Evolutionary conservation across 2,888 invertebrate species (phyloP), one percentile per base, ranked within the genome.

Genomic region (Stegophylla sp.): DNA sequence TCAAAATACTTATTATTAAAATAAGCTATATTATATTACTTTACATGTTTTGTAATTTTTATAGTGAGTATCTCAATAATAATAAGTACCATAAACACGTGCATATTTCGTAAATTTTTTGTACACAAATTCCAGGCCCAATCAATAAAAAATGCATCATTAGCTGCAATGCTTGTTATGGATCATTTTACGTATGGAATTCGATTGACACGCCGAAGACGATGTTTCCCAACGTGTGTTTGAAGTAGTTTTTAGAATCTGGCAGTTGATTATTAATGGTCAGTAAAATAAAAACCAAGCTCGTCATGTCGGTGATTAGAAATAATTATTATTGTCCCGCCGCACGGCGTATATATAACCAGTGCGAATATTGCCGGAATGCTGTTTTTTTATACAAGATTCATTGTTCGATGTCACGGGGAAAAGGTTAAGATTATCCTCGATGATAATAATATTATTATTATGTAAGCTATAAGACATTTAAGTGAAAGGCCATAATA

Each of bases 381-480:
- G 66, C 13, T 34, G 53, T 76, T 76, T 64, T 76, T n/a, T n/a
- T n/a, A n/a, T n/a, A n/a, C n/a, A 76, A 64, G 53, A 76, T 76
- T 76, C 75, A 76, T 76, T 76, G 75, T 76, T 76, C 26, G 64
- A 59, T 63, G 74, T 63, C 74, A 63, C 15, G 48, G 48, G 34
- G 75, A 41, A 76, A 66, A 76, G 64, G 75, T 76, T 64, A 76
- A 76, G 41, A 53, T 66, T 53, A 53, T 53, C 23, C 28, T 17
- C 72, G 43, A 59, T 64, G 41, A 53, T 41, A 51, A 53, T n/a
- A n/a, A n/a, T n/a, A n/a, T n/a, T n/a, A n/a, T n/a, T n/a, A n/a
- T 76, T 76, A 76, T 76, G 66, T 76, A 76, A 76, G 41, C 9
- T 43, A 66, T 76, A 41, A 76, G 75, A 76, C 75, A 76, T 76